Evolutionary conservation across 2,797 vertebrate species (phyloP).

Genomic region (Scleropages formosus): DNA sequence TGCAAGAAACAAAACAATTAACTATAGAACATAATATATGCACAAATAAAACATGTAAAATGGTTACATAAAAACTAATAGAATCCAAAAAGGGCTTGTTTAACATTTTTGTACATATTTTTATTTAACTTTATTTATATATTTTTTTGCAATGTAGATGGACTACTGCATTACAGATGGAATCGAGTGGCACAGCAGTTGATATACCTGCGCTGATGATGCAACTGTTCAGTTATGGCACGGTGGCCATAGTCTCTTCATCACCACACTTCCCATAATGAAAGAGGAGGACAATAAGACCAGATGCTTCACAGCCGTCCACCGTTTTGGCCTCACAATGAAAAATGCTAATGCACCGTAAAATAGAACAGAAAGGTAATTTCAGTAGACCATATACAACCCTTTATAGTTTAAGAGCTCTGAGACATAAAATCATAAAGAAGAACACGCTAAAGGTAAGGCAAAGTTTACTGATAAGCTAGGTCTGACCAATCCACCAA

Average conservation of each 20-base stretch:
- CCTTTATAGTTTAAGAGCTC: conserved; percentile 47
- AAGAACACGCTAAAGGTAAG: conserved; percentile 60
- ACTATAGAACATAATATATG: conserved; percentile 64
- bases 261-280: conserved; percentile 34
- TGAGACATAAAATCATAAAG: conserved; percentile 55
- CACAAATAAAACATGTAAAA: conserved; percentile 62
- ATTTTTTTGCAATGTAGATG: conserved; percentile 27
- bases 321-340: conserved; percentile 44
- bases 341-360: conserved; percentile 40
- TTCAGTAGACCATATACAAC: conserved; percentile 49
- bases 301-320: conserved; percentile 36
- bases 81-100: conserved; percentile 44
- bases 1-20: conserved; percentile 67
- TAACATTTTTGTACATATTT: conserved; percentile 30
- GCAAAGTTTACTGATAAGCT: conserved; percentile 61
- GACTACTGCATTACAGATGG: conserved; percentile 45
- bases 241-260: conserved; percentile 28
- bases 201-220: conserved; percentile 26
- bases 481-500: conserved; percentile 51
- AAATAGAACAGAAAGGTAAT: conserved; percentile 47
- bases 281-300: conserved; percentile 31
- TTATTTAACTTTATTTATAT: neutral
- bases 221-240: conserved; percentile 27
- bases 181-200: conserved; percentile 41
- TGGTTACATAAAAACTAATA: conserved; percentile 55